phyloP scores from a whole-genome alignment of 2,888 invertebrate genomes.

The Diaperis boleti region DNA sequence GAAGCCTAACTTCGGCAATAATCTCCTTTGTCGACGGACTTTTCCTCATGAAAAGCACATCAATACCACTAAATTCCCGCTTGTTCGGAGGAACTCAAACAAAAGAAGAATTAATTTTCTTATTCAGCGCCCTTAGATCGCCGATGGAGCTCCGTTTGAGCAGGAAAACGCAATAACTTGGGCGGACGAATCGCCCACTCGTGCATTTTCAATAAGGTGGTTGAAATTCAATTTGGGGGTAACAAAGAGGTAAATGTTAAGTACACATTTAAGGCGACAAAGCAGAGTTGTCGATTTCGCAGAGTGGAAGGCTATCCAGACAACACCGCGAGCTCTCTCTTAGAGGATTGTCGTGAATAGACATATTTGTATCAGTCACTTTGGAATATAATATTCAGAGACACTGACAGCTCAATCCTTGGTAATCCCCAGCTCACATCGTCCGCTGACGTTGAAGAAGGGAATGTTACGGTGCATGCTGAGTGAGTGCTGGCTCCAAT shows the following conservation, averaged over 20 bases:
- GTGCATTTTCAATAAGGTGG: constrained; percentile 1
- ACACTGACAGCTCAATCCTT: constrained; percentile 23
- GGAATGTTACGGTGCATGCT: constrained; percentile 19
- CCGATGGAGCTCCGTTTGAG: neutral
- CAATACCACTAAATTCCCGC: constrained; percentile 24
- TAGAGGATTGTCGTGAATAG: neutral
- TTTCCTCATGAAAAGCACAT: constrained; percentile 15
- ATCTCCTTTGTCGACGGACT: constrained; percentile 29
- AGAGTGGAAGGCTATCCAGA: neutral
- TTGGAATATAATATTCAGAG: constrained; percentile 19
- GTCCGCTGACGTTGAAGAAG: constrained; percentile 21
- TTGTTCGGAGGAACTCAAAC: constrained; percentile 14
- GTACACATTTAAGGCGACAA: neutral
- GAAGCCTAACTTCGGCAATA: constrained; percentile 19
- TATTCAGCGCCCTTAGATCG: constrained; percentile 10
- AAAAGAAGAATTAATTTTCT: constrained; percentile 27
- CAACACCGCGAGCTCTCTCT: neutral
- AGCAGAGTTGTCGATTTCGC: no score
- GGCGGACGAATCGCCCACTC: neutral
- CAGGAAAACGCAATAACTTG: neutral
- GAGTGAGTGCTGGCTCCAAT: no score
- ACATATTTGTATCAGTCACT: constrained; percentile 12
- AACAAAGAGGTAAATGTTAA: constrained; percentile 31
- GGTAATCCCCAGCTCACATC: constrained; percentile 17
- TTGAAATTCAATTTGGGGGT: constrained; percentile 30